These are phyloP conservation scores for Diceros bicornis DNA, from an alignment of 2,797 vertebrate genomes.

Conservation along the genomic window DNA sequence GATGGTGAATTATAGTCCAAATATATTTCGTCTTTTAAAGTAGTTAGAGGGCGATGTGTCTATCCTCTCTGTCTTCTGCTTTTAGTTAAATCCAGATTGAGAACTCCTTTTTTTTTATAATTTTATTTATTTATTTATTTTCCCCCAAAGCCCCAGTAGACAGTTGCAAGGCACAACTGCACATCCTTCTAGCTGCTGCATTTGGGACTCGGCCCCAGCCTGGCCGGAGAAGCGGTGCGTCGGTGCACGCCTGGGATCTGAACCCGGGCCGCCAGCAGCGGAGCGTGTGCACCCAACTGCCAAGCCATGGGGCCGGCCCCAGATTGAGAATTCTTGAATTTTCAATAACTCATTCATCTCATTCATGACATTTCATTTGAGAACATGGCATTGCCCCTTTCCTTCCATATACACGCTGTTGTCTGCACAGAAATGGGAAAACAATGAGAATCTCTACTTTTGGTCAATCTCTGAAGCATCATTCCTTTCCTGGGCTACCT, in stretches of 20 bases:
- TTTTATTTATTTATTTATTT: too few relatives aligned
- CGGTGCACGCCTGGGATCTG: too few relatives aligned
- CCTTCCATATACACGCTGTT: background rate
- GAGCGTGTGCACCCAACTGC: too few relatives aligned
- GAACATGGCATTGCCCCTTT: background rate
- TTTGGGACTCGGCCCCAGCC: too few relatives aligned
- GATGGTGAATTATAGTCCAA: background rate
- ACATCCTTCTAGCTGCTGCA: too few relatives aligned
- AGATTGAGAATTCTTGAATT: conserved; percentile 16
- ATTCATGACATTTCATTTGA: background rate
- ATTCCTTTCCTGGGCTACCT: background rate
- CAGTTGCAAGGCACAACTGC: too few relatives aligned
- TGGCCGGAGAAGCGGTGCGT: too few relatives aligned
- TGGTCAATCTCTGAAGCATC: background rate
- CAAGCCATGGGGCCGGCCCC: too few relatives aligned
- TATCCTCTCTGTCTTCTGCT: background rate
- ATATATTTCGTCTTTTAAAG: background rate
- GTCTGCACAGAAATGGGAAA: conserved; percentile 32
- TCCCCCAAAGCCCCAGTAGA: too few relatives aligned
- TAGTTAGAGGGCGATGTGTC: background rate
- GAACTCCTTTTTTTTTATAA: too few relatives aligned
- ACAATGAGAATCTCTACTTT: background rate
- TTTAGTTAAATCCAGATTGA: background rate
- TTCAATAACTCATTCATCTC: background rate
- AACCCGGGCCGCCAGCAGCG: too few relatives aligned